phyloP scores from a whole-genome alignment of 2,797 vertebrate genomes.

The Chelidonichthys spinosus region DNA sequence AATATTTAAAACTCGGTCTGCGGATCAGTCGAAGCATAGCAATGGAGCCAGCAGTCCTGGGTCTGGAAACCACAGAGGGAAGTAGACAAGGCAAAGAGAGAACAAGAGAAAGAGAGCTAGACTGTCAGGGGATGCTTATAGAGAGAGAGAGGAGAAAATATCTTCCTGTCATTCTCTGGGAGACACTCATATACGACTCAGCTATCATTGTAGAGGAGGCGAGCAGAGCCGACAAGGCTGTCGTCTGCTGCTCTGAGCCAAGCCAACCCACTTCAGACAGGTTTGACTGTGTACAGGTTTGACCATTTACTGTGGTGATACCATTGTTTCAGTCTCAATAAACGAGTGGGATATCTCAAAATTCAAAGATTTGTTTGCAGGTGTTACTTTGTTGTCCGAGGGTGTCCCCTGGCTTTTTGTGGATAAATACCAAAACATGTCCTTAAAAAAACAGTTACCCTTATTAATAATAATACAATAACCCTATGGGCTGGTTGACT shows the following conservation, averaged over 20 bases:
- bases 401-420: background rate
- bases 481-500: conserved; percentile 9
- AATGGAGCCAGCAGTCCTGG: conserved; percentile 49
- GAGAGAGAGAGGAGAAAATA: conserved; percentile 33
- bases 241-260: conserved; percentile 19
- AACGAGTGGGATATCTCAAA: conserved; percentile 6
- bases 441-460: background rate
- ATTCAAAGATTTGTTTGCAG: conserved; percentile 16
- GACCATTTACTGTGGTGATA: background rate
- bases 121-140: background rate
- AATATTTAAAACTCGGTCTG: conserved; percentile 72
- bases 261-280: conserved; percentile 7
- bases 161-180: conserved; percentile 46
- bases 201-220: conserved; percentile 14
- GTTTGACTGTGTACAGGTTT: conserved; percentile 1
- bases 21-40: conserved; percentile 60
- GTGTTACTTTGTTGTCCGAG: conserved; percentile 21
- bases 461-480: conserved; percentile 20
- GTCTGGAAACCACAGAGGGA: conserved; percentile 45
- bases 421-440: conserved; percentile 12
- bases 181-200: conserved; percentile 30
- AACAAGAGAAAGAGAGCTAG: conserved; percentile 21
- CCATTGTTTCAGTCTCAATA: conserved; percentile 30
- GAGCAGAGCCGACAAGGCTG: conserved; percentile 9
- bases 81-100: conserved; percentile 25